These are phyloP conservation scores for Engraulis encrasicolus DNA, from an alignment of 2,113 vertebrate genomes.

Conservation along the genomic window DNA sequence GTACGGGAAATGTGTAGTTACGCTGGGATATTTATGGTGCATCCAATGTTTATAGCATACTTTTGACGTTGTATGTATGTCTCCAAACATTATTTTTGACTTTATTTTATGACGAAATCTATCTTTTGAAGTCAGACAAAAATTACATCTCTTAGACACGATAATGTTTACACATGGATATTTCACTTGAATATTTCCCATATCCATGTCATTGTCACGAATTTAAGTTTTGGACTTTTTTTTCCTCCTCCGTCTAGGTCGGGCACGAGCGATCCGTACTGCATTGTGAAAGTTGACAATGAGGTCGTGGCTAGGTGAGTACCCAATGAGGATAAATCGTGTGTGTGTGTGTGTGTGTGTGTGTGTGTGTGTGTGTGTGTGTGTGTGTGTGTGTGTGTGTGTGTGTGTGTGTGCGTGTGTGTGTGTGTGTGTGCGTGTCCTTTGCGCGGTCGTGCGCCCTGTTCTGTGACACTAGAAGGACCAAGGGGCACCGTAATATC, in stretches of 20 bases:
- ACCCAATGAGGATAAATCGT: neutral
- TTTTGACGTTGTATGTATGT: too few relatives aligned
- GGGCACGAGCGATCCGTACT: conserved; percentile 91
- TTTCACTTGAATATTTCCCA: conserved; percentile 48
- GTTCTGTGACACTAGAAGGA: neutral
- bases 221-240: conserved; percentile 5
- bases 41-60: too few relatives aligned
- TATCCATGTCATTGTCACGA: neutral
- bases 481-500: too few relatives aligned
- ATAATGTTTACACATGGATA: neutral
- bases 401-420: neutral
- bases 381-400: conserved; percentile 6
- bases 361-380: conserved; percentile 21
- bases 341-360: conserved; percentile 14
- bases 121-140: neutral
- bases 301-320: conserved; percentile 91
- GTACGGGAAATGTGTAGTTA: neutral
- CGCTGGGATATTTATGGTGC: neutral
- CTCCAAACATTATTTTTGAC: too few relatives aligned
- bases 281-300: conserved; percentile 88
- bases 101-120: too few relatives aligned
- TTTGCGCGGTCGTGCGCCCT: neutral
- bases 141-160: neutral
- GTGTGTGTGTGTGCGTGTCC: neutral
- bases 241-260: conserved; percentile 70